A percentile compares a stretch with the other conserved stretches of the same genome.
phyloP scores from a whole-genome alignment of 2,888 invertebrate genomes.

The Merodon equestris region DNA sequence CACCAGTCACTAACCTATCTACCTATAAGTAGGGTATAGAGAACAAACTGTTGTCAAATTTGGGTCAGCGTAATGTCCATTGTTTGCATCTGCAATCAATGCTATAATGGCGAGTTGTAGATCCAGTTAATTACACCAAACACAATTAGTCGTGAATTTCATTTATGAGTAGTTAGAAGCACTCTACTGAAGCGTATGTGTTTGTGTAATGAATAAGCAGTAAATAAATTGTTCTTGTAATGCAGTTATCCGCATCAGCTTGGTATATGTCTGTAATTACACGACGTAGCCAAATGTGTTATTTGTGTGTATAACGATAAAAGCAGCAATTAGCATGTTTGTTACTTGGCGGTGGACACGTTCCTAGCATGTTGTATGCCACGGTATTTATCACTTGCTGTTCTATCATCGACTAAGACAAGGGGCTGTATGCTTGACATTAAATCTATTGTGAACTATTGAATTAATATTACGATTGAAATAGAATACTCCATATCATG shows the following conservation, averaged over 20 bases:
- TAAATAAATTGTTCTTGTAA: slow-evolving; percentile 13
- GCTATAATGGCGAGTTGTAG: slow-evolving; percentile 21
- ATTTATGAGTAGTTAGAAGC: background rate
- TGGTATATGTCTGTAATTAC: background rate
- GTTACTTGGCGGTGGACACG: too few relatives aligned
- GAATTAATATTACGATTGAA: too few relatives aligned
- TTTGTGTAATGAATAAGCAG: background rate
- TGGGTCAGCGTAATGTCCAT: slow-evolving; percentile 32
- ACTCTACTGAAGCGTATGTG: background rate
- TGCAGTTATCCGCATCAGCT: background rate
- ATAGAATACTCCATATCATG: too few relatives aligned
- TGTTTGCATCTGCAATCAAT: slow-evolving; percentile 32
- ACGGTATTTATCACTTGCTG: too few relatives aligned
- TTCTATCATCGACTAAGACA: too few relatives aligned
- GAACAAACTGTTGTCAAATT: slow-evolving; percentile 7
- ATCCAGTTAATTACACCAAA: slow-evolving; percentile 31
- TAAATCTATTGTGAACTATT: too few relatives aligned
- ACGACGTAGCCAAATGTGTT: slow-evolving; percentile 8
- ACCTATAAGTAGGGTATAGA: slow-evolving; percentile 1
- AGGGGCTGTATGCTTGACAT: too few relatives aligned
- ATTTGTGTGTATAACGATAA: background rate
- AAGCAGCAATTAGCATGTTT: too few relatives aligned
- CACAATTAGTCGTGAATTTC: slow-evolving; percentile 19
- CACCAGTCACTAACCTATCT: slow-evolving; percentile 9
- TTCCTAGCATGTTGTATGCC: too few relatives aligned